phyloP scores from a whole-genome alignment of 2,797 vertebrate genomes.

The Hybognathus amarus region DNA sequence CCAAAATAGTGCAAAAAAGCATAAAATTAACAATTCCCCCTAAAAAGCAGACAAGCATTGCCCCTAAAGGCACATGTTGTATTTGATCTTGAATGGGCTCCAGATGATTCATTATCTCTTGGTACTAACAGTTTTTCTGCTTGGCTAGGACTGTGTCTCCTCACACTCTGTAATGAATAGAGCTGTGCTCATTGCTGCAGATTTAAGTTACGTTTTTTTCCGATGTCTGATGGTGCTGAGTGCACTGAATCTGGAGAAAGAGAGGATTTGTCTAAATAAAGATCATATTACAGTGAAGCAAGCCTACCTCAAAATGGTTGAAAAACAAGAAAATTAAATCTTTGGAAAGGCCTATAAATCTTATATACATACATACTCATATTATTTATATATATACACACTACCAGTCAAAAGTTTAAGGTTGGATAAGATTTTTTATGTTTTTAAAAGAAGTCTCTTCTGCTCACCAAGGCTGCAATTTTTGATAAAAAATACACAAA shows the following conservation, averaged over 20 bases:
- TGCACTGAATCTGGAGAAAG: neutral
- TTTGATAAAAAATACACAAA: no score
- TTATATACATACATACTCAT: no score
- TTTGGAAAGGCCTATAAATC: neutral
- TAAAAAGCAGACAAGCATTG: neutral
- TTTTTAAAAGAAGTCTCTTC: no score
- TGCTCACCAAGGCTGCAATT: no score
- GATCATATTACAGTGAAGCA: neutral
- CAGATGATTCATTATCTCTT: neutral
- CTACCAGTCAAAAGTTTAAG: no score
- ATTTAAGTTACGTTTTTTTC: slow-evolving; percentile 57
- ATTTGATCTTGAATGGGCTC: neutral
- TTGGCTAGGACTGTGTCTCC: slow-evolving; percentile 30
- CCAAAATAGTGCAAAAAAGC: neutral
- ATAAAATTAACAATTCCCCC: neutral
- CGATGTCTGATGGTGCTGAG: neutral
- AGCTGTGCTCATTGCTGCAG: slow-evolving; percentile 78
- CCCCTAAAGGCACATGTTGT: neutral
- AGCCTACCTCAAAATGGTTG: neutral
- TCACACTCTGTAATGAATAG: slow-evolving; percentile 64
- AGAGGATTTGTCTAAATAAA: neutral
- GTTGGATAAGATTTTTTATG: no score
- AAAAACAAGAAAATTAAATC: neutral
- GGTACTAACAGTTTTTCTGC: slow-evolving; percentile 1
- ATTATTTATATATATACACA: no score